These are phyloP conservation scores for Pantherophis alleghaniensis DNA, from an alignment of 2,797 vertebrate species.

Conservation along the genomic window DNA sequence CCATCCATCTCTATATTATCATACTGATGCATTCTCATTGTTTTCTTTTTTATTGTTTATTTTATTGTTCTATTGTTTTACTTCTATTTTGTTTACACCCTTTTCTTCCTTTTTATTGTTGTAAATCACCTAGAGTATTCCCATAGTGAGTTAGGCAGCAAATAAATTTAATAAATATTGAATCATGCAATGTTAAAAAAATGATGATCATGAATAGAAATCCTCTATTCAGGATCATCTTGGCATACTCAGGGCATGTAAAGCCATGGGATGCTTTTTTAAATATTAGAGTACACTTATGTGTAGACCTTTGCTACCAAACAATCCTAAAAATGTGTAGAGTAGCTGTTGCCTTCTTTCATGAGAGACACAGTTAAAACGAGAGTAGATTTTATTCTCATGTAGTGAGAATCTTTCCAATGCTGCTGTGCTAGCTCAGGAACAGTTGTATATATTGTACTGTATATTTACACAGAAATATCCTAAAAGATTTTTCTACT, in stretches of 20 bases:
- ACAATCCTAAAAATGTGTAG: neutral
- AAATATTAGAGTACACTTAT: neutral
- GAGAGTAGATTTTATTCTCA: neutral
- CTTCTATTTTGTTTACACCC: neutral
- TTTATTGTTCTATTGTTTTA: neutral
- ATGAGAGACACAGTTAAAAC: neutral
- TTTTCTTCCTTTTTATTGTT: neutral
- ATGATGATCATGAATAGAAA: neutral
- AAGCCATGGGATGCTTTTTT: neutral
- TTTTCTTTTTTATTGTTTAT: neutral
- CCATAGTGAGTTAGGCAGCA: neutral
- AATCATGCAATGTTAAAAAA: neutral
- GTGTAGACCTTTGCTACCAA: neutral
- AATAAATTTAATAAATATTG: neutral
- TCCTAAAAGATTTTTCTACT: conserved; percentile 10
- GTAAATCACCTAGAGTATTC: neutral
- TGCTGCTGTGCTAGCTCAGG: neutral
- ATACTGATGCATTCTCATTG: neutral
- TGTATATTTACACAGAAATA: conserved; percentile 1
- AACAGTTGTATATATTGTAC: neutral
- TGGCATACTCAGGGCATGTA: neutral
- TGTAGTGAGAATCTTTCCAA: neutral
- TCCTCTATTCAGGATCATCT: neutral
- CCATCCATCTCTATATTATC: neutral
- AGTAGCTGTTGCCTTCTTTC: neutral